Evolutionary conservation across 2,113 vertebrate genomes (phyloP), one percentile per base, ranked within the genome.

Genomic region (Lepus americanus): DNA sequence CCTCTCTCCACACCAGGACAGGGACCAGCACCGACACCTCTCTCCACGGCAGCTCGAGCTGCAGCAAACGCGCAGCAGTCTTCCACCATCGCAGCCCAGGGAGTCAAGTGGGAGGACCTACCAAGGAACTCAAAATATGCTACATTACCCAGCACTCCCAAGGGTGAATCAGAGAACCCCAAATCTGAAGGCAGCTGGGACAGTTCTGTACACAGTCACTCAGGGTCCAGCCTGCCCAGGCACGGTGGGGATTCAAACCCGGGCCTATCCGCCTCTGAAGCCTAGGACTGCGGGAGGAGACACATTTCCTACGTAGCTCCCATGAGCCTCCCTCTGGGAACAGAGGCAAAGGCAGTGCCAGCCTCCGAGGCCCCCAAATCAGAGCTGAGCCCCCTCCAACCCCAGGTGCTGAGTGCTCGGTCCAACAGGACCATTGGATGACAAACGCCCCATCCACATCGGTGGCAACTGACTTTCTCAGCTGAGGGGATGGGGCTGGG

Each of bases 401-500:
- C 16, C 53, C 29, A 6, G 25, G 3, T 63, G 20, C 0, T 64
- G 19, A 66, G n/a, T 49, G 0, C 31, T 70, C 49, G 27, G 27
- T 55, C 20, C 69, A 53, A 67, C 2, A 7, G 44, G 39, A 70
- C 51, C 29, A 6, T 70, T 22, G 23, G 49, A 17, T 19, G 16
- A 36, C 44, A 74, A 33, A 61, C 14, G 66, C 31, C 72, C 29
- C 44, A 72, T 53, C n/a, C 2, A 0, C 6, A 5, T 19, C 1
- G 4, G 25, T 12, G 31, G 17, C 51, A 44, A 0, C 8, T 1
- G 9, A 25, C 14, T n/a, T 27, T 12, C 39, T 7, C 0, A 2
- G 9, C 14, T 36, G 25, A 10, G 23, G 6, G 9, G 9, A 4
- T 17, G 17, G 14, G 55, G 55, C 5, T 36, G 44, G 44, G 44